These are phyloP conservation scores for Spatulosminthurus flaviceps DNA, from an alignment of 2,888 invertebrate species.

Conservation along the genomic window DNA sequence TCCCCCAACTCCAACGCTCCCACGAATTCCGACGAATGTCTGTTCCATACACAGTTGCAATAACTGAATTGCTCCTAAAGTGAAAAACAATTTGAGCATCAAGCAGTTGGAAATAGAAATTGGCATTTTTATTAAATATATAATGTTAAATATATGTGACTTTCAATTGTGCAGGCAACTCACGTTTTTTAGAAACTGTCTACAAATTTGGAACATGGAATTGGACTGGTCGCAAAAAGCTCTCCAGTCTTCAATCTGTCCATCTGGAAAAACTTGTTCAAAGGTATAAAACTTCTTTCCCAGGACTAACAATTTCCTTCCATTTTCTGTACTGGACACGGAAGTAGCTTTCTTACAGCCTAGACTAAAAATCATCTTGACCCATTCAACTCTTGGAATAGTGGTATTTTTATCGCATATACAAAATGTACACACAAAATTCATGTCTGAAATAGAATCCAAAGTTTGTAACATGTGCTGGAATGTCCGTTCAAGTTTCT, in stretches of 20 bases:
- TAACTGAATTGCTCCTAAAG: conserved; percentile 53
- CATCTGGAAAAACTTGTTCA: conserved; percentile 54
- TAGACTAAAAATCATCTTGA: conserved; percentile 53
- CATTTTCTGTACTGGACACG: conserved; percentile 39
- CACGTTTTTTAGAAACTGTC: conserved; percentile 58
- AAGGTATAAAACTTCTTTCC: conserved; percentile 61
- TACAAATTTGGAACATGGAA: conserved; percentile 58
- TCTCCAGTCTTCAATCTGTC: conserved; percentile 57
- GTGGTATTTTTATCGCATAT: conserved; percentile 32
- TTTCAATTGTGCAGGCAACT: no score
- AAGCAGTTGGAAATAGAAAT: no score
- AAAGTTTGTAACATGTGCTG: conserved; percentile 46
- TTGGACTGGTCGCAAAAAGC: conserved; percentile 53
- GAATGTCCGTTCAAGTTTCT: conserved; percentile 34
- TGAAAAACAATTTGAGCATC: conserved; percentile 2
- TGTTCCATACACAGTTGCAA: conserved; percentile 59
- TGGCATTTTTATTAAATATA: no score
- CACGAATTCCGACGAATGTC: conserved; percentile 61
- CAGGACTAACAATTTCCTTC: conserved; percentile 49
- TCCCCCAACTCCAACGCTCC: conserved; percentile 42
- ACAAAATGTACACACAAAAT: conserved; percentile 59
- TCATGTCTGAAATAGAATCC: conserved; percentile 51
- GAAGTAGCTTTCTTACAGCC: conserved; percentile 52
- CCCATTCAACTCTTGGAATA: conserved; percentile 55
- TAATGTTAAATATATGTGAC: no score